These are phyloP conservation scores for Cosmopolites sordidus DNA, from an alignment of 2,888 invertebrate genomes.

Conservation along the genomic window DNA sequence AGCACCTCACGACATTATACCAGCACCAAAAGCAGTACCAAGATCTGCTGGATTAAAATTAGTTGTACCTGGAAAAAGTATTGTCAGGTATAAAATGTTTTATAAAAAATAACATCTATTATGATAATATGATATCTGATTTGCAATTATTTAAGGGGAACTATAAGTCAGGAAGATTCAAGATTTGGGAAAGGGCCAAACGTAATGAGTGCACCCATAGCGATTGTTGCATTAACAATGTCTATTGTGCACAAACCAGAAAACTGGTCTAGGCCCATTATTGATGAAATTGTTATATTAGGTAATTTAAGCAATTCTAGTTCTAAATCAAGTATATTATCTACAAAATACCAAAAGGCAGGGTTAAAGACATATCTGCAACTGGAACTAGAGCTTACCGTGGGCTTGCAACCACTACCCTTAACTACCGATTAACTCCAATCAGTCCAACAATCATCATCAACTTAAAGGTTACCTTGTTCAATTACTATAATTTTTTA, in stretches of 20 bases:
- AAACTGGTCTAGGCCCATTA: slow-evolving; percentile 58
- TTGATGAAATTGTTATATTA: slow-evolving; percentile 53
- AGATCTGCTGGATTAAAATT: slow-evolving; percentile 31
- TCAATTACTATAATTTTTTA: too few species aligned
- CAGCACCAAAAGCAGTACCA: slow-evolving; percentile 26
- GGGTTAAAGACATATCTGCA: too few species aligned
- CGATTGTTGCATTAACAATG: slow-evolving; percentile 58
- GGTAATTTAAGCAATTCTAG: slow-evolving; percentile 43
- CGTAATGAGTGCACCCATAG: slow-evolving; percentile 55
- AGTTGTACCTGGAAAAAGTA: slow-evolving; percentile 41
- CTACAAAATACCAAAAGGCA: too few species aligned
- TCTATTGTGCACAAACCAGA: slow-evolving; percentile 55
- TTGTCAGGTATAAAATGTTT: slow-evolving; percentile 37
- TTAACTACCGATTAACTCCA: too few species aligned
- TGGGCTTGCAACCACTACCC: too few species aligned
- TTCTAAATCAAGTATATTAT: too few species aligned
- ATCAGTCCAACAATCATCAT: too few species aligned
- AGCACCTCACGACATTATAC: slow-evolving; percentile 32
- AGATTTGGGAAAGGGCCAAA: slow-evolving; percentile 53
- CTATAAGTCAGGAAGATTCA: slow-evolving; percentile 48
- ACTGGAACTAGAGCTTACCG: too few species aligned
- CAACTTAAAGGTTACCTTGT: too few species aligned
- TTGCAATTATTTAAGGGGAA: slow-evolving; percentile 41
- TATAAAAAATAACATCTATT: too few species aligned
- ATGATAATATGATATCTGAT: too few species aligned